Conservation (phyloP, 2,797 vertebrate genomes). For the Typhlichthys eigenmanni region DNA sequence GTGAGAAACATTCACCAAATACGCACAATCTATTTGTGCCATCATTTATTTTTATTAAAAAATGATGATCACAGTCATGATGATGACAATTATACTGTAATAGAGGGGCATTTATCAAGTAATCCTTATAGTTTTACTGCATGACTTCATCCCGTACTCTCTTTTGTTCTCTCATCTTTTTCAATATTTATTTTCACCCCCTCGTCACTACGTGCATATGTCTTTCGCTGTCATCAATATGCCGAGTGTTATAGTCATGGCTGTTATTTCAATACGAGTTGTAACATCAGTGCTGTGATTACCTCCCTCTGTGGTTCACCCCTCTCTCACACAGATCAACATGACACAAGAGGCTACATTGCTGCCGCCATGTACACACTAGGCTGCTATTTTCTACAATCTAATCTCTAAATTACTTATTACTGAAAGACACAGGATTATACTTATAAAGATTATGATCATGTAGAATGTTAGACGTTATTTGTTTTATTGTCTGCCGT, state of each 20-base stretch:
- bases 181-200: neutral
- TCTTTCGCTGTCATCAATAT: conserved; percentile 38
- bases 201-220: neutral
- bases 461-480: neutral
- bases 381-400: no score
- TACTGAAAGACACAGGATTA: no score
- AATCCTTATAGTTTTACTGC: neutral
- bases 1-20: no score
- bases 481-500: neutral
- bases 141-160: conserved; percentile 30
- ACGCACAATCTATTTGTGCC: no score
- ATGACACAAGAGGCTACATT: conserved; percentile 8
- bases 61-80: conserved; percentile 1
- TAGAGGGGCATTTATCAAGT: conserved; percentile 24
- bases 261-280: conserved; percentile 58
- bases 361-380: neutral
- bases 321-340: conserved; percentile 36
- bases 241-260: conserved; percentile 53
- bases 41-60: no score
- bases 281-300: conserved; percentile 50
- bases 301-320: conserved; percentile 25
- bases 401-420: no score
- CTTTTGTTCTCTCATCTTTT: conserved; percentile 21
- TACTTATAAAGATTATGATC: neutral
- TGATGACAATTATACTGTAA: conserved; percentile 1